A percentile compares a stretch with the other conserved stretches of the same genome.
Conservation (phyloP, 2,888 invertebrate genomes). For the Acrocyrtus sp. region DNA sequence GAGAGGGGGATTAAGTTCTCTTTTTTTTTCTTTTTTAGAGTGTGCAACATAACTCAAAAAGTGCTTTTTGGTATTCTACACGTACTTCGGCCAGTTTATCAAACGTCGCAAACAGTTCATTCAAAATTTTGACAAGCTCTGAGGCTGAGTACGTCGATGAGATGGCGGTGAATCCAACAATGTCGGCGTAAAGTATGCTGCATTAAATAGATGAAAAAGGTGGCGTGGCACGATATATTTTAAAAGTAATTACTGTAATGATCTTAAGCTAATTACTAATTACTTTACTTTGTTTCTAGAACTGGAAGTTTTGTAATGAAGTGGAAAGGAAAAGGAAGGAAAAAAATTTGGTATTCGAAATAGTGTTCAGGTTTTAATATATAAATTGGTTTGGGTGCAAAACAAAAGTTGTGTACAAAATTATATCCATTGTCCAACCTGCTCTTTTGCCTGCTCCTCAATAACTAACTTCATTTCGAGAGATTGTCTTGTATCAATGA, state of each 20-base stretch:
- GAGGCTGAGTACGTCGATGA: slow-evolving; percentile 68
- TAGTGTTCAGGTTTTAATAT: too few relatives aligned
- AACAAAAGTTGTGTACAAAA: too few relatives aligned
- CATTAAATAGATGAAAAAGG: too few relatives aligned
- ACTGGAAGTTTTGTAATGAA: too few relatives aligned
- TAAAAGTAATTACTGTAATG: too few relatives aligned
- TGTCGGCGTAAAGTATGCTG: slow-evolving; percentile 97
- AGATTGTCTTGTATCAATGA: slow-evolving; percentile 86
- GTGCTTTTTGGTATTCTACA: background rate
- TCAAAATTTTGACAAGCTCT: slow-evolving; percentile 69
- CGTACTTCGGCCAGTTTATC: slow-evolving; percentile 60
- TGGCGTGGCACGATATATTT: too few relatives aligned
- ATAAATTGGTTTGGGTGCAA: too few relatives aligned
- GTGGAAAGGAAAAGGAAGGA: too few relatives aligned
- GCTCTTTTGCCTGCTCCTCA: slow-evolving; percentile 93
- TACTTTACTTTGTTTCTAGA: too few relatives aligned
- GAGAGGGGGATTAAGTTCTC: background rate
- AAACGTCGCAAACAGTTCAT: slow-evolving; percentile 68
- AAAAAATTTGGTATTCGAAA: too few relatives aligned
- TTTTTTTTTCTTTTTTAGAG: background rate
- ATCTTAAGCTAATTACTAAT: too few relatives aligned
- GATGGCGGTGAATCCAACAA: slow-evolving; percentile 95
- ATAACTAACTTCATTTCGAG: slow-evolving; percentile 91
- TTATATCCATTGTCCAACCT: too few relatives aligned
- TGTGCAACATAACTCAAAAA: background rate